Percentiles rank a stretch among this genome's conserved stretches.
Evolutionary conservation across 2,888 invertebrate species (phyloP).

Genomic region (Chelonus formosanus): DNA sequence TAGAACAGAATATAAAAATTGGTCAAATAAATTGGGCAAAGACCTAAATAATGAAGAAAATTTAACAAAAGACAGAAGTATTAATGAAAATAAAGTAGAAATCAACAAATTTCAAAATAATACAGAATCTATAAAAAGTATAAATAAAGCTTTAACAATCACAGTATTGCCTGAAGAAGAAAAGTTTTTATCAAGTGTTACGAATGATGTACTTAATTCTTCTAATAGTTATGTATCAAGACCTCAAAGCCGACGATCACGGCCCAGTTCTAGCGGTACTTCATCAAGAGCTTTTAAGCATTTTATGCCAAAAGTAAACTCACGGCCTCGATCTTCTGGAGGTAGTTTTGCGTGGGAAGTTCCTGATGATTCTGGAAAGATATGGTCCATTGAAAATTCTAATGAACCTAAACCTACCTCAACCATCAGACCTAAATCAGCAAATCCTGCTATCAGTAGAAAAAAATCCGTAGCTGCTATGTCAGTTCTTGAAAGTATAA

Average conservation of each 20-base stretch:
- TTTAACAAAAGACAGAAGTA: too few relatives aligned
- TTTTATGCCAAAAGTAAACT: slow-evolving; percentile 24
- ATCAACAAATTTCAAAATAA: too few relatives aligned
- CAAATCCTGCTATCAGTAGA: slow-evolving; percentile 28
- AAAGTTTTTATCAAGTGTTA: slow-evolving; percentile 17
- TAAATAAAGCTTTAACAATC: too few relatives aligned
- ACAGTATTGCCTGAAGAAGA: not conserved
- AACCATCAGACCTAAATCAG: slow-evolving; percentile 7
- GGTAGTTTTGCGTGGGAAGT: slow-evolving; percentile 41
- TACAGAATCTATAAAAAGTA: too few relatives aligned
- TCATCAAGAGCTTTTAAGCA: slow-evolving; percentile 13
- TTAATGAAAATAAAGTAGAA: too few relatives aligned
- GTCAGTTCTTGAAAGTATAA: slow-evolving; percentile 36
- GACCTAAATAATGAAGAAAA: too few relatives aligned
- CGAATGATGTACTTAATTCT: slow-evolving; percentile 16
- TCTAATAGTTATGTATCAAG: slow-evolving; percentile 8
- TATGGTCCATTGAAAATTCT: slow-evolving; percentile 21
- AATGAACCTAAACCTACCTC: not conserved
- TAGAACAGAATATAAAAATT: too few relatives aligned
- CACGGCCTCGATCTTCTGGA: slow-evolving; percentile 38
- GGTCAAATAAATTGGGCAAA: too few relatives aligned
- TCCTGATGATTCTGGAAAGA: slow-evolving; percentile 33
- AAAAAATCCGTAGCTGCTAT: slow-evolving; percentile 36
- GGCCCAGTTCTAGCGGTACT: slow-evolving; percentile 17
- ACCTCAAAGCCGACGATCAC: slow-evolving; percentile 2